A percentile compares a stretch with the other conserved stretches of the same genome.
These are phyloP conservation scores for Caenorhabditis zanzibari DNA, from an alignment of 2,888 invertebrate genomes.

Conservation along the genomic window DNA sequence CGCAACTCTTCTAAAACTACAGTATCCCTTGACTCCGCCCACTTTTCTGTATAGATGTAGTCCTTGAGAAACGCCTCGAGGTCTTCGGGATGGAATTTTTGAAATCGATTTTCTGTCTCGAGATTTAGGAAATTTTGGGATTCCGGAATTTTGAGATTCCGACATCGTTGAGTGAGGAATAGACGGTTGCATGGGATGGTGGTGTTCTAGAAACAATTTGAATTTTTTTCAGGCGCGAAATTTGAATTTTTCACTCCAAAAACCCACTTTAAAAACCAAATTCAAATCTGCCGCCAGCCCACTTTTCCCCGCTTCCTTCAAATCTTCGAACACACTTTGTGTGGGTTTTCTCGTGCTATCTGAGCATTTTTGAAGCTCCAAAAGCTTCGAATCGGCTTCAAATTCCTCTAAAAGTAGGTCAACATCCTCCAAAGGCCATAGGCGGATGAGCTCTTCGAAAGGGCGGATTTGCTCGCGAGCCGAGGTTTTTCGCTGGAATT, in stretches of 20 bases:
- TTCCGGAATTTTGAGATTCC: slow-evolving; percentile 38
- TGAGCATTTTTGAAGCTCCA: slow-evolving; percentile 48
- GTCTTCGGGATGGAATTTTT: slow-evolving; percentile 19
- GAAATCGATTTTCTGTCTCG: slow-evolving; percentile 10
- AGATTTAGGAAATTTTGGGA: neutral
- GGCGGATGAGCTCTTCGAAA: slow-evolving; percentile 66
- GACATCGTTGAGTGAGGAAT: slow-evolving; percentile 43
- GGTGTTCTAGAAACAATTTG: neutral
- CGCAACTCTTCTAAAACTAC: slow-evolving; percentile 40
- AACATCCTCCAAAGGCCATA: slow-evolving; percentile 66
- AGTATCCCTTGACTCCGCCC: neutral
- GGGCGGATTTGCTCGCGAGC: slow-evolving; percentile 43
- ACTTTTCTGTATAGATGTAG: slow-evolving; percentile 61
- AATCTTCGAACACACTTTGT: slow-evolving; percentile 5
- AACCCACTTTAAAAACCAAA: slow-evolving; percentile 15
- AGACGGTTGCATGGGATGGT: slow-evolving; percentile 14
- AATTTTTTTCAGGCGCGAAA: neutral
- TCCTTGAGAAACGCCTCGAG: slow-evolving; percentile 22
- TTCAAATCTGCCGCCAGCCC: slow-evolving; percentile 10
- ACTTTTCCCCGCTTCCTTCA: neutral
- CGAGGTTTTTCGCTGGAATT: slow-evolving; percentile 49
- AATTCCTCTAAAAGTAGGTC: slow-evolving; percentile 59
- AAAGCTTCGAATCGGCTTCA: slow-evolving; percentile 57
- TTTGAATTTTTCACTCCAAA: neutral
- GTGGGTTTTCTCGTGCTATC: slow-evolving; percentile 44